Evolutionary conservation across 2,888 invertebrate species (phyloP).

Genomic region (Sarcophaga rosellei): DNA sequence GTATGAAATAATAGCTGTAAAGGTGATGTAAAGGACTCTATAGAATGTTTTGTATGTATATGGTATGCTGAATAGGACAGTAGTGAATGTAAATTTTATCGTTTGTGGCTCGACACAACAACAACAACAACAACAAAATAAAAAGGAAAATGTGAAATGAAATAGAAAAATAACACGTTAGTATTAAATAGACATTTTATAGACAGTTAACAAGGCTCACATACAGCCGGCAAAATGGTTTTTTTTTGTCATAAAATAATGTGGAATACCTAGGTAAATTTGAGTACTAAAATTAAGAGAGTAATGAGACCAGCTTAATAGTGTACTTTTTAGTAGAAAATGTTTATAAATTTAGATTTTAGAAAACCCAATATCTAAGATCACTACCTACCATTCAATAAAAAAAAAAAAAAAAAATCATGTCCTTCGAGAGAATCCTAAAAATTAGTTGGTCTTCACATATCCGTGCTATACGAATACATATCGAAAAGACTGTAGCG

Average conservation of each 20-base stretch:
- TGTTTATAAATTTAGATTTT: no score
- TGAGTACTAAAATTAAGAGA: no score
- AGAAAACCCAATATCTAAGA: no score
- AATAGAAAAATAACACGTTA: slow-evolving; percentile 33
- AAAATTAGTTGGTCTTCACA: neutral
- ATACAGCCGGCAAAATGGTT: neutral
- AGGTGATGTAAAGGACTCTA: neutral
- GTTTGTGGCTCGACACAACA: slow-evolving; percentile 15
- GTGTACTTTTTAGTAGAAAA: no score
- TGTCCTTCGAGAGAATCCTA: neutral
- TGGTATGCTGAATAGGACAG: neutral
- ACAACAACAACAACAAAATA: slow-evolving; percentile 6
- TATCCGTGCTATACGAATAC: neutral
- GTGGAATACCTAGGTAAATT: neutral
- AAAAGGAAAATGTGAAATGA: neutral
- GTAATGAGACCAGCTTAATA: no score
- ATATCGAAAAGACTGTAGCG: neutral
- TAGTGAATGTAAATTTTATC: slow-evolving; percentile 7
- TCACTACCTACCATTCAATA: no score
- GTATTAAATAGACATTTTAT: slow-evolving; percentile 45
- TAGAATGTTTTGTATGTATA: no score
- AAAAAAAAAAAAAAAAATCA: no score
- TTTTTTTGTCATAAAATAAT: neutral
- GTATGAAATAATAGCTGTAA: slow-evolving; percentile 3
- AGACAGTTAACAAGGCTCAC: slow-evolving; percentile 23